Base-by-base conservation (phyloP, 2,113 vertebrate genomes). In the Oreotrochilus melanogaster region DNA sequence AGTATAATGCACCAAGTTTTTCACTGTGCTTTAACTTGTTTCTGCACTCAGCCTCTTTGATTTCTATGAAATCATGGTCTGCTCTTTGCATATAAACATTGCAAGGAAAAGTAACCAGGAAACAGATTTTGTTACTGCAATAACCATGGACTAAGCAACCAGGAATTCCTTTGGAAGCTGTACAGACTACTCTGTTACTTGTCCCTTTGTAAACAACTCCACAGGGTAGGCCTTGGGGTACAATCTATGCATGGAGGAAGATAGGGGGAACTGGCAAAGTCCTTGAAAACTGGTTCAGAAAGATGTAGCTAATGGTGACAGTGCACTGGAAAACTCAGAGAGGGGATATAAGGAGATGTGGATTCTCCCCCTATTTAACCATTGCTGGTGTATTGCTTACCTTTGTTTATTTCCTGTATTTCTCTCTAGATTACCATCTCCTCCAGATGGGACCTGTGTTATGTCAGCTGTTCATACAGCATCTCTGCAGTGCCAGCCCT, bases 81-180 rank as follows among this genome's bases (percentile, higher is more conserved):
- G 30, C 60, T 85, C 81, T 86, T 83, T 27, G 31, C 6, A 0
- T 43, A 50, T 71, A 87, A 89, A 57, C 71, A 73, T 18, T 57
- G 31, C 14, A 13, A 75, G 80, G 84, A 83, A 47, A 22, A 58
- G 76, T 94, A 86, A 86, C 73, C 47, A 81, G 65, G 93, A 81
- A 95, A 91, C 69, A 2, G 25, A 2, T 62, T 45, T 6, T 78
- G 37, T 15, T 86, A 16, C 70, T 76, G 42, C 9, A 43, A 76
- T 83, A 93, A 84, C 80, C 0, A 0, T 27, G 39, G 51, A 47
- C 51, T 95, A 81, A 91, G 73, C 0, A 0, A 74, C 28, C 21
- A 91, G 76, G 64, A 91, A 89, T 95, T 89, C 37, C 28, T 74
- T n/a, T 92, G 84, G 69, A 91, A 80, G 23, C 74, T 89, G 47